Conservation (phyloP, 2,888 invertebrate genomes). For the Cosmopolites sordidus region DNA sequence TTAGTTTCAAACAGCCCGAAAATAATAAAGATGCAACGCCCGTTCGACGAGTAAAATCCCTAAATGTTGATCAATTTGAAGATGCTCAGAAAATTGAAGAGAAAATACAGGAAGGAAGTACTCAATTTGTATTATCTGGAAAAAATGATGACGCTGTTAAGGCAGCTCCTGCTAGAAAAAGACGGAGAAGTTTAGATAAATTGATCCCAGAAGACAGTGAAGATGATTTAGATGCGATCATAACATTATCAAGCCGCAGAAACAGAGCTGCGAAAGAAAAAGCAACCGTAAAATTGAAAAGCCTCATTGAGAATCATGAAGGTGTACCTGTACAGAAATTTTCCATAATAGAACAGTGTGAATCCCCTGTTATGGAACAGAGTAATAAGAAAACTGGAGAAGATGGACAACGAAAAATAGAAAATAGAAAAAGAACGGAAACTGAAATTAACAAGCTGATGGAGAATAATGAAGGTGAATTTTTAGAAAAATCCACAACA, state of each 20-base stretch:
- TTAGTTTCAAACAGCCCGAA: background rate
- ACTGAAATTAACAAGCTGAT: background rate
- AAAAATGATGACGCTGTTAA: slow-evolving; percentile 2
- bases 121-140: background rate
- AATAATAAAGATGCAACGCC: background rate
- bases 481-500: background rate
- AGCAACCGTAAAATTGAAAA: slow-evolving; percentile 33
- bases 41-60: slow-evolving; percentile 17
- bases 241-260: slow-evolving; percentile 33
- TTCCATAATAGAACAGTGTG: too few relatives aligned
- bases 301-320: slow-evolving; percentile 30
- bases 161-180: slow-evolving; percentile 12
- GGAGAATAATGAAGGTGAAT: background rate
- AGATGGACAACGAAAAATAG: too few relatives aligned
- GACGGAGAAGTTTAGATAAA: slow-evolving; percentile 35
- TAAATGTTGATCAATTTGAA: slow-evolving; percentile 25
- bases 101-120: background rate
- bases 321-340: too few relatives aligned
- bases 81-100: slow-evolving; percentile 21
- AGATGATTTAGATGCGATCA: slow-evolving; percentile 25
- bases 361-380: background rate
- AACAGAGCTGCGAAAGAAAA: slow-evolving; percentile 35
- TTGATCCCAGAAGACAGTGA: slow-evolving; percentile 34
- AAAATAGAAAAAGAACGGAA: too few relatives aligned
- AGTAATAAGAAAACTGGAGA: background rate